Evolutionary conservation across 2,797 vertebrate genomes (phyloP), one percentile per base, ranked within the genome.

Genomic region (Cacajao melanocephalus): DNA sequence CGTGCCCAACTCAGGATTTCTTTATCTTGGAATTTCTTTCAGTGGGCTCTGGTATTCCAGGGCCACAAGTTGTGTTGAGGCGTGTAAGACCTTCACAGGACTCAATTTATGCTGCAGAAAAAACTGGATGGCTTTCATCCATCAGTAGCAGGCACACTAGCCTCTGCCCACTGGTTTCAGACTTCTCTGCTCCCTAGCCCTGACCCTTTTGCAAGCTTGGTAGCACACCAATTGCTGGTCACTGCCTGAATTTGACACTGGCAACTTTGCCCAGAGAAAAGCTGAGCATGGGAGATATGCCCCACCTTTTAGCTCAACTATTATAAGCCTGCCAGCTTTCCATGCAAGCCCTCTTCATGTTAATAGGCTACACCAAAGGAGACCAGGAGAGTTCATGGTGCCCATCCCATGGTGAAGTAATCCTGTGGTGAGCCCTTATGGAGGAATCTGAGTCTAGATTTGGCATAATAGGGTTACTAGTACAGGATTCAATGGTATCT

Each of bases 11-110:
- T 39, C 33, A 67, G 61, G 75, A 61, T 88, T 88, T 93, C 90
- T 93, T 93, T 82, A 76, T 92, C 89, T 96, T 81, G 83, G 79
- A 91, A 83, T 94, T 94, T 90, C 79, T 95, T 52, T 96, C 57
- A 20, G 0, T 82, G 36, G n/a, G 57, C 72, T 86, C 44, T 19
- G 19, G 67, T 20, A 39, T 58, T 33, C 55, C 12, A 17, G 24
- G 9, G 48, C 83, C 20, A 15, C 39, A 55, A 48, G 76, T 75
- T 80, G 1, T 85, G 46, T 76, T 67, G 78, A 48, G 33, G 46
- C 50, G 12, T 88, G 5, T 24, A 26, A 30, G n/a, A 70, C 41
- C 28, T 84, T 78, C n/a, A 9, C 64, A 1, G 39, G 36, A 28
- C 33, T 86, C 33, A 2, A 8, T 70, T 91, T 80, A 57, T 46